These are phyloP conservation scores for Orthosia gothica DNA, from an alignment of 2,888 invertebrate genomes.

Conservation along the genomic window DNA sequence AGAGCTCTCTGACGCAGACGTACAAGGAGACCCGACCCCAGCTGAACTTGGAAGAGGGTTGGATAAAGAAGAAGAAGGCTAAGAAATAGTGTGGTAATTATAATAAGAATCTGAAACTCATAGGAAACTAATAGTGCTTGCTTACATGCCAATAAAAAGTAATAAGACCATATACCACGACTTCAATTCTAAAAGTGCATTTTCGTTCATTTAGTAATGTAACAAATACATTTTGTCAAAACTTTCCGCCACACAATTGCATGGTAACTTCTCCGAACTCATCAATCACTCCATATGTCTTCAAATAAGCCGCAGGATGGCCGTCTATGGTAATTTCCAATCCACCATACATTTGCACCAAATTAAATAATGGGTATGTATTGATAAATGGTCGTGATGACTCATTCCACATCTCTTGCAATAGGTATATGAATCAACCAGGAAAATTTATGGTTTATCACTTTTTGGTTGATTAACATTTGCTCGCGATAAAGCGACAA, in stretches of 20 bases:
- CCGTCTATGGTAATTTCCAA: slow-evolving; percentile 47
- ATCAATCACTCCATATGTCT: slow-evolving; percentile 33
- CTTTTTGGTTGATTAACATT: too few relatives aligned
- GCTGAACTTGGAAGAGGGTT: too few relatives aligned
- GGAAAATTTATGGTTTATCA: too few relatives aligned
- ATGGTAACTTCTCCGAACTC: not conserved
- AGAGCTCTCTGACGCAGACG: too few relatives aligned
- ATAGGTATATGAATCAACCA: not conserved
- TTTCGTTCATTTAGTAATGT: not conserved
- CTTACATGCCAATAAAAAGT: too few relatives aligned
- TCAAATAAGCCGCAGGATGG: slow-evolving; percentile 34
- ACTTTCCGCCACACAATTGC: not conserved
- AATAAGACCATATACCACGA: too few relatives aligned
- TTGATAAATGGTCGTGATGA: slow-evolving; percentile 19
- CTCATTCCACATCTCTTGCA: not conserved
- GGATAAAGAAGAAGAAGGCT: too few relatives aligned
- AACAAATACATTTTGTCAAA: not conserved
- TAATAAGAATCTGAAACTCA: too few relatives aligned
- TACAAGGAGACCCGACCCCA: too few relatives aligned
- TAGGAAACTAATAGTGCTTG: too few relatives aligned
- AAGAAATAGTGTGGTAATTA: too few relatives aligned
- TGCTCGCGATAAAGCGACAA: too few relatives aligned
- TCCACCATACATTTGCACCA: slow-evolving; percentile 31
- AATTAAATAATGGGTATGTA: slow-evolving; percentile 34
- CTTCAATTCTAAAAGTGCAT: not conserved